These are phyloP conservation scores for Trichonephila clavipes DNA, from an alignment of 1,140 invertebrate species.

Conservation along the genomic window DNA sequence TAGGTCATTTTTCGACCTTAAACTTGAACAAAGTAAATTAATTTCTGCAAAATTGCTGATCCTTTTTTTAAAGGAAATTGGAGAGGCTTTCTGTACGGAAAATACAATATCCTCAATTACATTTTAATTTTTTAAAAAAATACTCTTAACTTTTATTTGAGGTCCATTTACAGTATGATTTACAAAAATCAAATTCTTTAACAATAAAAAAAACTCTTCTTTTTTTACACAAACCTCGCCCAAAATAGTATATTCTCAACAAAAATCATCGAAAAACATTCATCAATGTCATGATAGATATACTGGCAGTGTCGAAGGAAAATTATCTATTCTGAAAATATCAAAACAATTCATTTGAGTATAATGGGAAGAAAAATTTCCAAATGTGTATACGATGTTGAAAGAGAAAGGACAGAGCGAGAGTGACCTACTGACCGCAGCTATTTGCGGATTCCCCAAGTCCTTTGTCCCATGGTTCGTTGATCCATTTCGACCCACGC, in stretches of 20 bases:
- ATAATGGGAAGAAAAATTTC: background rate
- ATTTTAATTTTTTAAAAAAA: no score
- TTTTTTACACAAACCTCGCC: background rate
- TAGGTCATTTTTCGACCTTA: background rate
- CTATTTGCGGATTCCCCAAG: slow-evolving; percentile 57
- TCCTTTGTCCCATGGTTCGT: slow-evolving; percentile 58
- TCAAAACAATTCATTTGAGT: background rate
- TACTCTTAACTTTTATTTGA: no score
- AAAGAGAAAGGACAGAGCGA: slow-evolving; percentile 67
- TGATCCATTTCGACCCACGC: slow-evolving; percentile 73
- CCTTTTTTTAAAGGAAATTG: no score
- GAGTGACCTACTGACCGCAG: slow-evolving; percentile 68
- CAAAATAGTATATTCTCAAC: background rate
- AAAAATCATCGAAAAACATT: background rate
- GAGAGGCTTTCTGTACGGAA: background rate
- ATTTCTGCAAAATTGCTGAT: background rate
- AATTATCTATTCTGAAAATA: slow-evolving; percentile 9
- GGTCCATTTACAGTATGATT: no score
- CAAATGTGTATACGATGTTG: slow-evolving; percentile 10
- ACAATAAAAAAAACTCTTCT: background rate
- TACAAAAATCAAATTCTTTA: background rate
- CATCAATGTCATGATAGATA: background rate
- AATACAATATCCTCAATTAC: background rate
- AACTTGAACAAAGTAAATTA: background rate
- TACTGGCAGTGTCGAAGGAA: background rate